Base-by-base conservation (phyloP, 2,797 vertebrate species). In the Sylvilagus floridanus region DNA sequence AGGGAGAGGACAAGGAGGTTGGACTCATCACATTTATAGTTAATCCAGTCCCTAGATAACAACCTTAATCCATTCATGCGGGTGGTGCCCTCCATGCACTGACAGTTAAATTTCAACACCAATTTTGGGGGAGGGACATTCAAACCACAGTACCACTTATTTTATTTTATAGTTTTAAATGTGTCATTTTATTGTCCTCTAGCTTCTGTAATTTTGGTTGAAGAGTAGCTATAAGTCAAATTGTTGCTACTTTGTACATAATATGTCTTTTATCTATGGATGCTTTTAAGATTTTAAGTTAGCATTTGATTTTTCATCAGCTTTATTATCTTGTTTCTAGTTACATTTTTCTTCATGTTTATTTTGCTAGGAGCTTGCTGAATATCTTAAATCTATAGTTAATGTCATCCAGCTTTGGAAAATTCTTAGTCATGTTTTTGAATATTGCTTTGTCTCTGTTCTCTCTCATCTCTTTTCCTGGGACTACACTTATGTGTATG, bases 231-330 rank as follows among this genome's bases (percentile, higher is more conserved):
- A 4, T 50, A 84, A 26, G 35, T 37, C 22, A 32, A 72, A 65
- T 13, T 66, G 32, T 65, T n/a, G 54, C 22, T 66, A 35, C 22
- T 66, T 72, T 52, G 17, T 50, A 85, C 24, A 17, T 63, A 30
- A 71, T 26, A 26, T 26, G 12, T 83, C 54, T 52, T 85, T 47
- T 60, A 75, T 28, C 62, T 86, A 21, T 30, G 37, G 76, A 68
- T 76, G 37, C 26, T 87, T 66, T 86, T 60, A 91, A 82, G 21
- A 66, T 79, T 93, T 82, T 66, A 4, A 69, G 68, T 62, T 52
- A 32, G 35, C 75, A 19, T 88, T 77, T 84, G 37, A 60, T 42
- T 88, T 84, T 63, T 63, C n/a, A 72, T 28, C 28, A 57, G 47
- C 24, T 69, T 84, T 63, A 88, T 35, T 50, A 54, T 84, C 30